Evolutionary conservation across 2,797 vertebrate species (phyloP), one percentile per base, ranked within the genome.

Genomic region (Ctenopoma kingsleyae): DNA sequence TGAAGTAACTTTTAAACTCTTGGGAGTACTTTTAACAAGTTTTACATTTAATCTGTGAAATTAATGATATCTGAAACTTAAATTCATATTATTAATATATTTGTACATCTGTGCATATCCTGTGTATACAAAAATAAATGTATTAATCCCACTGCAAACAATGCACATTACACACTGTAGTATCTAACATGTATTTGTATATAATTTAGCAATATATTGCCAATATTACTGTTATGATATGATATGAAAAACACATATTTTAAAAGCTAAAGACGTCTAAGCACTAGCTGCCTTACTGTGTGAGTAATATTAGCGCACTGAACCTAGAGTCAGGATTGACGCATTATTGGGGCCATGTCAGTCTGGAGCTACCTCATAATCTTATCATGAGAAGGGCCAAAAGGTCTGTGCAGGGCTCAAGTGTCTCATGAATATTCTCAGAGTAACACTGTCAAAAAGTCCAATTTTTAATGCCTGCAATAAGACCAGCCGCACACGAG

Each of bases 351-450:
- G n/a, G 44, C 76, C 27, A 67, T 58, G 74, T 82, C 78, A 81
- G 71, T 82, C 77, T 82, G 59, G 64, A 76, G 77, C 68, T 30
- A 59, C 74, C 82, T 90, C 82, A 87, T 88, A 84, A 83, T 89
- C 78, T 74, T 83, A 80, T 85, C 73, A 89, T 87, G 85, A 89
- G 68, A 36, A 72, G 71, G 81, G 66, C 69, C 79, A 82, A 64
- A 68, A 87, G 77, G 87, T 86, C 71, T 15, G 22, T 80, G 58
- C 53, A 35, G 50, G 76, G 86, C 84, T 91, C 83, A 87, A 84
- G 69, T 49, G 67, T 65, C 74, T 90, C 81, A 90, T 92, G 82
- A 92, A 92, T 93, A 94, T 89, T 91, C 81, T 20, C 35, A 67
- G 67, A 86, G 81, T 72, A 74, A 35, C 60, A 54, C 35, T 68